Evolutionary conservation across 1,140 invertebrate genomes (phyloP).

Genomic region (Delia radicum): DNA sequence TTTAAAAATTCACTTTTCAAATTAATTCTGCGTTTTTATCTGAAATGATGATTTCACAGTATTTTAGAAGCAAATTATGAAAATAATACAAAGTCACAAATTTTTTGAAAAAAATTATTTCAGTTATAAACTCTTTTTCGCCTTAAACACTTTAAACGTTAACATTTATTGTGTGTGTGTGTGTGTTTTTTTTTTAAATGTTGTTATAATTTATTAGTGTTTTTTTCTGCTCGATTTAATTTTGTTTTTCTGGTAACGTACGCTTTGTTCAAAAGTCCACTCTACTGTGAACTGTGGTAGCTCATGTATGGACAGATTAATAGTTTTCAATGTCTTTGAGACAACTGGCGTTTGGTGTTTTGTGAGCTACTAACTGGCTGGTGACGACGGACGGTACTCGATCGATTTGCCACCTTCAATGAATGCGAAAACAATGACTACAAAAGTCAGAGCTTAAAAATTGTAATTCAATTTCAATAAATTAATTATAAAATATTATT

Average conservation of each 20-base stretch:
- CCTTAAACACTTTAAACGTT: background rate
- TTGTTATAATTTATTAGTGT: background rate
- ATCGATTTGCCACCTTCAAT: background rate
- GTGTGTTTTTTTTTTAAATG: background rate
- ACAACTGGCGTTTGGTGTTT: background rate
- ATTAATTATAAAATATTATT: too few species aligned
- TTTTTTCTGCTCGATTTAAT: background rate
- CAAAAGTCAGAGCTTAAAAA: too few species aligned
- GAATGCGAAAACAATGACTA: background rate
- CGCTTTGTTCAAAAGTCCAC: background rate
- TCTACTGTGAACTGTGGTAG: background rate
- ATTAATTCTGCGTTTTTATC: background rate
- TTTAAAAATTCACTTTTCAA: background rate
- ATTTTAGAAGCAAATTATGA: background rate
- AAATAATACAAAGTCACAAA: too few species aligned
- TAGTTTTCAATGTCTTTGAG: background rate
- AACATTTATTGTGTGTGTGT: background rate
- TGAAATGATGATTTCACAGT: background rate
- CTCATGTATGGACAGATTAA: background rate
- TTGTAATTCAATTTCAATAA: too few species aligned
- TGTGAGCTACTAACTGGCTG: background rate
- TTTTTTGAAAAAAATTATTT: too few species aligned
- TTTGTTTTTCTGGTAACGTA: background rate
- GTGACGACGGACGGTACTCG: background rate
- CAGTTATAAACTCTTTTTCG: too few species aligned